These are phyloP conservation scores for Luperina testacea DNA, from an alignment of 2,888 invertebrate species.

Conservation along the genomic window DNA sequence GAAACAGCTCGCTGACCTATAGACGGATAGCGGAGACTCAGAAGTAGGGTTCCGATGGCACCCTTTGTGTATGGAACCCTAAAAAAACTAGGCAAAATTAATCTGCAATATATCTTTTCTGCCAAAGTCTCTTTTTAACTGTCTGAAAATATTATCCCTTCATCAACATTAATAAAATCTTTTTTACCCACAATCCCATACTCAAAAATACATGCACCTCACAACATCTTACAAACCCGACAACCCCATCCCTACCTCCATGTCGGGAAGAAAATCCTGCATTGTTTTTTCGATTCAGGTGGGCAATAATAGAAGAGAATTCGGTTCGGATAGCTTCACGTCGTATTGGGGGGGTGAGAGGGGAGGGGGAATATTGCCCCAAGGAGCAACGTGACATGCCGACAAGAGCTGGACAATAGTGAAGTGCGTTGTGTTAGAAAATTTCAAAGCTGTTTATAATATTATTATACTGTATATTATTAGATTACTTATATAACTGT, in stretches of 20 bases:
- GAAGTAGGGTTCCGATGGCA: too few species aligned
- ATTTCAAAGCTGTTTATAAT: not conserved
- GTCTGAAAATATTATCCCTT: not conserved
- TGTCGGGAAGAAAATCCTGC: conserved; percentile 43
- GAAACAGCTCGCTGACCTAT: too few species aligned
- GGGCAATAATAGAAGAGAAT: conserved; percentile 73
- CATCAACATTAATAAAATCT: not conserved
- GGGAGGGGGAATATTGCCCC: conserved; percentile 54
- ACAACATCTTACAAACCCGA: not conserved
- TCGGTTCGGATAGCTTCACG: conserved; percentile 66
- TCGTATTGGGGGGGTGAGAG: conserved; percentile 29
- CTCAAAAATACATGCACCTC: not conserved
- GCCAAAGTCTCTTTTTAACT: not conserved
- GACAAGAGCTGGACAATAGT: conserved; percentile 68
- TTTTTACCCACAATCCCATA: not conserved
- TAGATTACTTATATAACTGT: not conserved
- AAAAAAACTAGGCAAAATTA: too few species aligned
- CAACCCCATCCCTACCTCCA: not conserved
- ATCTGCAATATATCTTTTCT: too few species aligned
- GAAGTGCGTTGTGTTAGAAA: conserved; percentile 19
- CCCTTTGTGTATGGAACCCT: too few species aligned
- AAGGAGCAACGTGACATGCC: conserved; percentile 72
- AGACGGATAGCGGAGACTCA: too few species aligned
- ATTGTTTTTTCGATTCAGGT: conserved; percentile 75
- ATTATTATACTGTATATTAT: not conserved